Conservation (phyloP, 2,797 vertebrate species). For the Pseudochaenichthys georgianus region DNA sequence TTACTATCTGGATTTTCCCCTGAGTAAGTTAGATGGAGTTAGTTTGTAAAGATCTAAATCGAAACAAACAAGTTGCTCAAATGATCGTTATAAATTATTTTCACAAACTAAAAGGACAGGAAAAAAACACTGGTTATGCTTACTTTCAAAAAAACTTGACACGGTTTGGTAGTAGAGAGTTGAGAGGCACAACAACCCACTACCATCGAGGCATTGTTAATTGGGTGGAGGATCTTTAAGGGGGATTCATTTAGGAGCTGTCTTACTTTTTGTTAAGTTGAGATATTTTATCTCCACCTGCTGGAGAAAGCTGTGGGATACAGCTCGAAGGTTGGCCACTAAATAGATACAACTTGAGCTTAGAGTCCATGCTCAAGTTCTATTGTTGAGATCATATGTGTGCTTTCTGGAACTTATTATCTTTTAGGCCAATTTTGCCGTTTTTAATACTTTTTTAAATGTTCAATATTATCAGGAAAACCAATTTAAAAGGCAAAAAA, state of each 20-base stretch:
- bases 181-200: neutral
- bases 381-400: neutral
- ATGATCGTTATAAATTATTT: neutral
- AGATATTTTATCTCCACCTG: constrained; percentile 4
- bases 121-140: too few species aligned
- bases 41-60: neutral
- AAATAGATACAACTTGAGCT: neutral
- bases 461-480: neutral
- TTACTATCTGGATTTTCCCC: neutral
- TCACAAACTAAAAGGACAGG: neutral
- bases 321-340: neutral
- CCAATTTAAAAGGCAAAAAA: neutral
- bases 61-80: neutral
- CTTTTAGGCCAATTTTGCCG: neutral
- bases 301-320: neutral
- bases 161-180: neutral
- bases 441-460: neutral
- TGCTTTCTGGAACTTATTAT: neutral
- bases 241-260: neutral
- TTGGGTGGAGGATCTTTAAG: constrained; percentile 4
- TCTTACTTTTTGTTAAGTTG: neutral
- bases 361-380: neutral
- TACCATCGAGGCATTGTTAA: neutral
- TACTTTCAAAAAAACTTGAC: too few species aligned
- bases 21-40: neutral